phyloP scores from a whole-genome alignment of 2,113 vertebrate genomes.

The Anguilla rostrata region DNA sequence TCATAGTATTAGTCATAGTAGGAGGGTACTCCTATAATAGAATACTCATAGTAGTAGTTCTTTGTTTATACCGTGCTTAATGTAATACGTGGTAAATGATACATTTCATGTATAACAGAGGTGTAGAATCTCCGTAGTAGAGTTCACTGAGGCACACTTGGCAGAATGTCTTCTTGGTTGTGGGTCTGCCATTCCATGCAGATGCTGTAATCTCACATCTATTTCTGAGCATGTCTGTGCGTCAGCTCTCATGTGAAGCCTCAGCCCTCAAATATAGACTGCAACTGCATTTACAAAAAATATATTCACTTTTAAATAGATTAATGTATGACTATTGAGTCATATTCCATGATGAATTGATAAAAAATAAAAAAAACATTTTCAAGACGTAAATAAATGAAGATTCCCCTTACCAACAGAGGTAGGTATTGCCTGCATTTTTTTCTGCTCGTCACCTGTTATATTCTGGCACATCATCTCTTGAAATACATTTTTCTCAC shows the following conservation, averaged over 20 bases:
- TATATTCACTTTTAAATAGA: background rate
- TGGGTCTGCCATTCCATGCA: background rate
- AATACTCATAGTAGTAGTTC: background rate
- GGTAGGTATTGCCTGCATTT: background rate
- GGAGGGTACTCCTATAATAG: background rate
- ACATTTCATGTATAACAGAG: background rate
- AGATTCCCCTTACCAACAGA: background rate
- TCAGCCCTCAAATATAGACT: conserved; percentile 6
- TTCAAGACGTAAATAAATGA: background rate
- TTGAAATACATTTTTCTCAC: background rate
- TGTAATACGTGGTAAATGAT: background rate
- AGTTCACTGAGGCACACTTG: background rate
- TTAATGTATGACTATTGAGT: background rate
- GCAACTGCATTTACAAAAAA: background rate
- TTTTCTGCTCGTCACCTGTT: background rate
- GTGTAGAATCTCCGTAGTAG: background rate
- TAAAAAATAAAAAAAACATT: background rate
- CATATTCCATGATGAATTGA: background rate
- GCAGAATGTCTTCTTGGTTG: background rate
- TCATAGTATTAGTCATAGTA: too few species aligned
- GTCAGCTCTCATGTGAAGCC: background rate
- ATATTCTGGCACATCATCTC: background rate
- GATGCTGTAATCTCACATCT: conserved; percentile 12
- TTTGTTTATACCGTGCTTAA: background rate
- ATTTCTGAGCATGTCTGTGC: background rate